Conservation (phyloP, 2,888 invertebrate genomes). For the Drosophila maculinotata region DNA sequence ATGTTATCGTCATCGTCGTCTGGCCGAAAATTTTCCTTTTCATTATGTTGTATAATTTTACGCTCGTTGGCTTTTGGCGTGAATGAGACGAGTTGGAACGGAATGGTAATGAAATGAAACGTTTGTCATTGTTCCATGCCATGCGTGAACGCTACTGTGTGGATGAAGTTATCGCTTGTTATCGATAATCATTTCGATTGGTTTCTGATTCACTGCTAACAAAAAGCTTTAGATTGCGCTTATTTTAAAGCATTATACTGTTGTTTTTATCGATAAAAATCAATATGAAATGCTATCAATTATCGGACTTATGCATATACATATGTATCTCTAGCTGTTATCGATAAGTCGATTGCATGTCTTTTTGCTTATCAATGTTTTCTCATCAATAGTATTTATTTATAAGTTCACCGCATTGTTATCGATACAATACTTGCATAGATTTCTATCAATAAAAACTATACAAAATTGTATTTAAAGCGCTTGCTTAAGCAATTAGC, state of each 20-base stretch:
- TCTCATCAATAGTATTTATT: not conserved
- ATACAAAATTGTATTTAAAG: too few relatives aligned
- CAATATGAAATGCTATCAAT: not conserved
- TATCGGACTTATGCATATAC: not conserved
- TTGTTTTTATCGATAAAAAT: not conserved
- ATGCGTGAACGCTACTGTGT: conserved; percentile 12
- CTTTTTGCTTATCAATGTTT: too few relatives aligned
- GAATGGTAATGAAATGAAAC: conserved; percentile 35
- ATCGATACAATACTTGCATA: not conserved
- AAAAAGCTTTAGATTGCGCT: too few relatives aligned
- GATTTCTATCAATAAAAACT: not conserved
- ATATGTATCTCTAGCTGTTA: not conserved
- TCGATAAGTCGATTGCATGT: too few relatives aligned
- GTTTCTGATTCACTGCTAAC: not conserved
- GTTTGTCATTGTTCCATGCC: not conserved
- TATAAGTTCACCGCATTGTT: not conserved
- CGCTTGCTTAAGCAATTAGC: too few relatives aligned
- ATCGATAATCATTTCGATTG: conserved; percentile 31
- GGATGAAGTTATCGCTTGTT: not conserved
- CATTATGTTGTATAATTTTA: conserved; percentile 70
- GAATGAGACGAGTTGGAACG: conserved; percentile 38
- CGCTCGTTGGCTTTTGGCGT: conserved; percentile 59
- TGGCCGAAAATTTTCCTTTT: conserved; percentile 46
- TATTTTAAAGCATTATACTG: too few relatives aligned
- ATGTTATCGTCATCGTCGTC: conserved; percentile 35